phyloP scores from a whole-genome alignment of 2,797 vertebrate genomes.

The Pseudotriccus pelzelni region DNA sequence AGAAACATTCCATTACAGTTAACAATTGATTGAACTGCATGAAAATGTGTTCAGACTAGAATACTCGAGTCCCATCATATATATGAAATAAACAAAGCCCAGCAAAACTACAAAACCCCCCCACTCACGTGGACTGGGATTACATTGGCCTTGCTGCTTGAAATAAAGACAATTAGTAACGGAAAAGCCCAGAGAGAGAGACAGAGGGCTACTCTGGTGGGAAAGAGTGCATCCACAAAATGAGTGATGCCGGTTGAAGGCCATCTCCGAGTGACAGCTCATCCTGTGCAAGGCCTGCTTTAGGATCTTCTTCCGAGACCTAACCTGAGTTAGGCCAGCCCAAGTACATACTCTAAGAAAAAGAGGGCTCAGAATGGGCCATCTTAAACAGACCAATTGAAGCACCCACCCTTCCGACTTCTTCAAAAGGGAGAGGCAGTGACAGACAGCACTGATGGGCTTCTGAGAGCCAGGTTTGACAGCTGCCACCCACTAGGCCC shows the following conservation, averaged over 20 bases:
- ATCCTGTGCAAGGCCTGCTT: neutral
- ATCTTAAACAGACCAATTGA: accelerated
- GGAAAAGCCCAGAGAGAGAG: neutral
- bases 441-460: neutral
- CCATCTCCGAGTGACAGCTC: neutral
- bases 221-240: neutral
- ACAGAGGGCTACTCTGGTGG: neutral
- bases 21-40: neutral
- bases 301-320: neutral
- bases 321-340: neutral
- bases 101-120: neutral
- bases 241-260: neutral
- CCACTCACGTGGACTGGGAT: accelerated
- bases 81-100: neutral
- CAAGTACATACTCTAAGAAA: neutral
- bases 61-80: neutral
- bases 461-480: neutral
- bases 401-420: neutral
- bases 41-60: neutral
- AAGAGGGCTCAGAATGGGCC: neutral
- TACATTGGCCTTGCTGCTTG: neutral
- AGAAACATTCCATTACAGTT: neutral
- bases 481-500: neutral
- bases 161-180: neutral
- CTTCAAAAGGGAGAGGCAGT: neutral